A percentile compares a stretch with the other conserved stretches of the same genome.
phyloP scores from a whole-genome alignment of 2,888 invertebrate genomes.

The Cactoblastis cactorum region DNA sequence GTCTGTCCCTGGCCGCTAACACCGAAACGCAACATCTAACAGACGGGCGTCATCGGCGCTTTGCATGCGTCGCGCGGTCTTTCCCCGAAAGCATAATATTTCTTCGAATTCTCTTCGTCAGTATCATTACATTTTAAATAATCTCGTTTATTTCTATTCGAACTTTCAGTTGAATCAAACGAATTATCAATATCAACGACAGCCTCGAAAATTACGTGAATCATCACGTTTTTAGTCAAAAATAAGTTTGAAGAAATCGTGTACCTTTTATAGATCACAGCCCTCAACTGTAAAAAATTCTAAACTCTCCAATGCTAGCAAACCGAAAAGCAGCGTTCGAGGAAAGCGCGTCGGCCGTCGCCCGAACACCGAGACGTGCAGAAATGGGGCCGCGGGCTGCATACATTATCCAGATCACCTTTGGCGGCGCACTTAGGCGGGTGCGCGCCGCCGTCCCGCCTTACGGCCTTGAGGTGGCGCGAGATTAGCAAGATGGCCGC shows the following conservation, averaged over 20 bases:
- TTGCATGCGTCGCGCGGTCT: slow-evolving; percentile 47
- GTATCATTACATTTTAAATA: not conserved
- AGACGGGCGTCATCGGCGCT: slow-evolving; percentile 54
- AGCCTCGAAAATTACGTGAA: not conserved
- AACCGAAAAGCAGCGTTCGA: slow-evolving; percentile 23
- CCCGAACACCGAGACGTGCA: slow-evolving; percentile 66
- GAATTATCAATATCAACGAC: not conserved
- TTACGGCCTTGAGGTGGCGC: slow-evolving; percentile 86
- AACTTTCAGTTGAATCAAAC: not conserved
- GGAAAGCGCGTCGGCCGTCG: slow-evolving; percentile 32
- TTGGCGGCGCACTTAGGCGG: slow-evolving; percentile 78
- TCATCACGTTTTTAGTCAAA: no score
- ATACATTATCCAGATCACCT: slow-evolving; percentile 79
- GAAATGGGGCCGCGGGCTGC: slow-evolving; percentile 69
- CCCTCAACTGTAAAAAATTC: no score
- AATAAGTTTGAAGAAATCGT: no score
- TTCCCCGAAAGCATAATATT: slow-evolving; percentile 38
- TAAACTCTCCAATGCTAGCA: no score
- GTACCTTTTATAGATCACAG: not conserved
- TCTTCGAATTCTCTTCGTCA: slow-evolving; percentile 14
- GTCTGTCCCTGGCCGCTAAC: slow-evolving; percentile 64
- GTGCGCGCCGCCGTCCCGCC: slow-evolving; percentile 76
- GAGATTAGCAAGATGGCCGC: slow-evolving; percentile 97
- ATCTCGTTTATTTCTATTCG: not conserved
- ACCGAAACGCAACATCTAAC: slow-evolving; percentile 75